Base-by-base conservation (phyloP, 35 echinoderm and acorn worm species). In the Heliocidaris tuberculata region DNA sequence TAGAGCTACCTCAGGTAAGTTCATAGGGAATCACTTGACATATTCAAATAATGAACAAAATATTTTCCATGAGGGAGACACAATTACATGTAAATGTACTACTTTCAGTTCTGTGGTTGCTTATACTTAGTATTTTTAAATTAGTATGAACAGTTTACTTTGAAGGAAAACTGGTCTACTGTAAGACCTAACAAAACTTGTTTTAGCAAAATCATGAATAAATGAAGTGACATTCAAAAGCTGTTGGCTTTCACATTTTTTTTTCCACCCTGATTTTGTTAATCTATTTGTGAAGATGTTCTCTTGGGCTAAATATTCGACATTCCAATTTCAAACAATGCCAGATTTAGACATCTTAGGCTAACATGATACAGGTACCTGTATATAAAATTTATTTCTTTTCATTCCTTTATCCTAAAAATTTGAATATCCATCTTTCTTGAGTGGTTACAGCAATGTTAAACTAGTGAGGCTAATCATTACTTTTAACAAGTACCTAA, bases 1-100 rank as follows among this genome's bases (percentile, higher is more conserved):
- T 93, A 49, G 91, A 93, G 30, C 49, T 93, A 13, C 91, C 91
- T 50, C 91, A 24, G 15, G 91, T 93, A 31, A 59, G 91, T 93
- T 48, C 47, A 17, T 6, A 89, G 7, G 19, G 31, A 47, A 32
- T 89, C 47, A 47, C 13, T 47, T 48, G 31, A 16, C 31, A 24
- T 19, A 29, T 85, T 29, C 70, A 89, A n/a, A 47, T 30, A 12
- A 32, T 30, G 11, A 24, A 32, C 31, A 32, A 86, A 8, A n/a
- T 2, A 86, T 86, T 86, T 30, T 89, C 17, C 87, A 21, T 89
- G 19, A 17, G 31, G 27, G 9, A 86, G 9, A 86, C 21, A 86
- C 21, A 21, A 30, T 9, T 29, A 15, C 70, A 85, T 85, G 70
- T 29, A 15, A 1, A 85, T 85, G 70, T 32, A 30, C 21, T 32